Conservation (phyloP, 2,888 invertebrate genomes). For the Folsomia manolachei region DNA sequence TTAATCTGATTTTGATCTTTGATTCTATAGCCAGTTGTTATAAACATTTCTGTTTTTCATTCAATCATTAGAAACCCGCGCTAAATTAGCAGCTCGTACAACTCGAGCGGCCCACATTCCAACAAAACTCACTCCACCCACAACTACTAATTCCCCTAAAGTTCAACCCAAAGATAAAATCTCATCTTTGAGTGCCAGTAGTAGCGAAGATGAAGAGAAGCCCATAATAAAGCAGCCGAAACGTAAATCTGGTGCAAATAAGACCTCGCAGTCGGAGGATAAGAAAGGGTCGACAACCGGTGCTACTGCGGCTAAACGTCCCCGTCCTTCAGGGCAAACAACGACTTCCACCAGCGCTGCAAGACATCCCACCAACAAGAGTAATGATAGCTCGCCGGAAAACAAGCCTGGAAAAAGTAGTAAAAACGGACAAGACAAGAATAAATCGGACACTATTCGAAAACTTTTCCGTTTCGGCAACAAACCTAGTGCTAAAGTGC, state of each 20-base stretch:
- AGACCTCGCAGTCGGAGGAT: slow-evolving; percentile 15
- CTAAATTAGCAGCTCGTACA: slow-evolving; percentile 3
- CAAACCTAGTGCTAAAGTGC: slow-evolving; percentile 37
- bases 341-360: slow-evolving; percentile 11
- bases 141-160: slow-evolving; percentile 39
- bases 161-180: slow-evolving; percentile 24
- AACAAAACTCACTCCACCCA: slow-evolving; percentile 33
- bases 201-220: slow-evolving; percentile 46
- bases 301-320: slow-evolving; percentile 37
- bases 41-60: no score
- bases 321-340: slow-evolving; percentile 29
- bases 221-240: slow-evolving; percentile 25
- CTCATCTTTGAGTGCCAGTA: slow-evolving; percentile 45
- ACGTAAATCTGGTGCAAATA: slow-evolving; percentile 20
- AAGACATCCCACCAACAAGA: slow-evolving; percentile 11
- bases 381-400: slow-evolving; percentile 39
- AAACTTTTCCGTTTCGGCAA: slow-evolving; percentile 41
- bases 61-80: background rate
- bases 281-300: slow-evolving; percentile 31
- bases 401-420: slow-evolving; percentile 33
- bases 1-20: no score
- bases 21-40: no score
- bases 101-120: slow-evolving; percentile 35
- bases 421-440: slow-evolving; percentile 40
- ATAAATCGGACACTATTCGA: slow-evolving; percentile 49